phyloP scores from a whole-genome alignment of 2,797 vertebrate genomes.

The Poeciliopsis gracilis region DNA sequence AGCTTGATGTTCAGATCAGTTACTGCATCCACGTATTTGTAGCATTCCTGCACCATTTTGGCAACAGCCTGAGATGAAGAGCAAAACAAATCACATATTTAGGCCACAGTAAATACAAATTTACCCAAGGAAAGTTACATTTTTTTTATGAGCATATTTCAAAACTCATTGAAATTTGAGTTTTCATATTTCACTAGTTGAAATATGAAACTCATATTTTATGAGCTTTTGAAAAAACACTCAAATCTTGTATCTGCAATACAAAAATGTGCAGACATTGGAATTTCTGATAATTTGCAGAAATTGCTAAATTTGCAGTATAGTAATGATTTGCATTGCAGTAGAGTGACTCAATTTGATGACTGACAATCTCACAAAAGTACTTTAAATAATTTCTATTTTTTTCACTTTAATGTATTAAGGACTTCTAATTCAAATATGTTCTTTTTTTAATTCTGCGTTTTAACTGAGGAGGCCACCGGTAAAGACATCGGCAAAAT shows the following conservation, averaged over 20 bases:
- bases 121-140: neutral
- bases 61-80: conserved; percentile 88
- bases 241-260: too few species aligned
- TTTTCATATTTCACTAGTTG: too few species aligned
- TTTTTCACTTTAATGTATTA: neutral
- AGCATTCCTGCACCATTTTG: conserved; percentile 99
- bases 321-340: neutral
- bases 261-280: too few species aligned
- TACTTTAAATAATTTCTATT: neutral
- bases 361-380: neutral
- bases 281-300: too few species aligned
- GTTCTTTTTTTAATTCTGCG: neutral
- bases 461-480: neutral
- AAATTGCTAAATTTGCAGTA: too few species aligned
- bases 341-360: neutral
- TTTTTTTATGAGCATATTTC: neutral
- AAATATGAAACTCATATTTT: too few species aligned
- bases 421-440: neutral
- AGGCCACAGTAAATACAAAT: neutral
- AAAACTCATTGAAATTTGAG: neutral
- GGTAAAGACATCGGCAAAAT: neutral
- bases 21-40: conserved; percentile 90
- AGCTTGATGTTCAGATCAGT: conserved; percentile 93
- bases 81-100: conserved; percentile 11
- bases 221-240: too few species aligned